Conservation (phyloP, 2,113 vertebrate genomes). For the Elephas maximus region DNA sequence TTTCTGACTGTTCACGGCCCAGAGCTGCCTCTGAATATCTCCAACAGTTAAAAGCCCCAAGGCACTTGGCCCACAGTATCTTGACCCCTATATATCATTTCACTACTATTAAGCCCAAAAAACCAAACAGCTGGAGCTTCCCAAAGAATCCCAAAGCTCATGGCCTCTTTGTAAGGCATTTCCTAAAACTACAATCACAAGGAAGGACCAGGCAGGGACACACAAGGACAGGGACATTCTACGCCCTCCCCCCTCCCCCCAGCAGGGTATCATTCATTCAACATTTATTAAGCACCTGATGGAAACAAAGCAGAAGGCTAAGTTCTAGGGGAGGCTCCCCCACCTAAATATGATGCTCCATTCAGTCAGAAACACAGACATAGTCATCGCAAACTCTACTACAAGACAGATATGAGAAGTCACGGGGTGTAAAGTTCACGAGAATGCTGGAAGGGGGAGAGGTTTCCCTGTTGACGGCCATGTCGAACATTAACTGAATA, state of each 20-base stretch:
- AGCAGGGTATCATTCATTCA: not conserved
- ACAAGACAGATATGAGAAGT: not conserved
- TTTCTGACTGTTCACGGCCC: not conserved
- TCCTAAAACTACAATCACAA: not conserved
- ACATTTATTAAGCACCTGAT: not conserved
- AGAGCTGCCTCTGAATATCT: not conserved
- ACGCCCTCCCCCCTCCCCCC: too few relatives aligned
- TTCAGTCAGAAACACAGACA: not conserved
- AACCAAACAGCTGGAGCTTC: not conserved
- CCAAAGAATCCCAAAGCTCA: not conserved
- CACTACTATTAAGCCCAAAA: not conserved
- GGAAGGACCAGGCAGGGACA: not conserved
- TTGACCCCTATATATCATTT: not conserved
- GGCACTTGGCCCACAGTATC: not conserved
- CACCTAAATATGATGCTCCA: not conserved
- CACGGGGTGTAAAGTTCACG: not conserved
- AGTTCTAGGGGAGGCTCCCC: not conserved
- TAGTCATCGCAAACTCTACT: not conserved
- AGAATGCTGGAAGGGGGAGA: not conserved
- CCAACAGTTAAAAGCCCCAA: not conserved
- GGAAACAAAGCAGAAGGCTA: not conserved
- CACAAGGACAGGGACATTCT: not conserved
- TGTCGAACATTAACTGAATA: not conserved
- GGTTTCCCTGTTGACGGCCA: not conserved
- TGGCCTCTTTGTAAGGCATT: not conserved